These are phyloP conservation scores for Drosophila malerkotliana DNA, from an alignment of 1,140 invertebrate genomes.

Conservation along the genomic window DNA sequence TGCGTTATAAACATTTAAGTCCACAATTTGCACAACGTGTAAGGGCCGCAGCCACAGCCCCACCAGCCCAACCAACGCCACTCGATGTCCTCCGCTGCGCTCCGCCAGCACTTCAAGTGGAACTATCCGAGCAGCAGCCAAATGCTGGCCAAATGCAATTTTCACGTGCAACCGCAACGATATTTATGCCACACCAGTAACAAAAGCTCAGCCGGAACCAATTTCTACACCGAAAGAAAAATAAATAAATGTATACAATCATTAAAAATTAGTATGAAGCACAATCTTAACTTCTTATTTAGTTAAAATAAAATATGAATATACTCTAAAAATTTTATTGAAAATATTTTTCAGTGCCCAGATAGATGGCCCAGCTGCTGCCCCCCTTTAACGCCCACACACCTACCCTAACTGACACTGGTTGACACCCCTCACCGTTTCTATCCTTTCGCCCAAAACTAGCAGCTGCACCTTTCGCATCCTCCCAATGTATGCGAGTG, in stretches of 20 bases:
- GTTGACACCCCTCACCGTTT: slow-evolving; percentile 51
- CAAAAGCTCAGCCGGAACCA: slow-evolving; percentile 58
- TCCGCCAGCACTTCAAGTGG: slow-evolving; percentile 22
- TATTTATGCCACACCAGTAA: slow-evolving; percentile 79
- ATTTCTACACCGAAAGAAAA: slow-evolving; percentile 30
- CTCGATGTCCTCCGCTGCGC: slow-evolving; percentile 19
- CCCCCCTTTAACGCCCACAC: background rate
- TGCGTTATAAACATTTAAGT: slow-evolving; percentile 79
- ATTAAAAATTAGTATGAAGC: background rate
- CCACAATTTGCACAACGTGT: slow-evolving; percentile 78
- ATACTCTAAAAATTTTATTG: background rate
- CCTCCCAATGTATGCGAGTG: slow-evolving; percentile 15
- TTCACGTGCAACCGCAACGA: slow-evolving; percentile 81
- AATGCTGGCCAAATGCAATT: slow-evolving; percentile 78
- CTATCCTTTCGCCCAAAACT: slow-evolving; percentile 32
- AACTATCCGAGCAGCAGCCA: slow-evolving; percentile 41
- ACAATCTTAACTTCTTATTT: too few species aligned
- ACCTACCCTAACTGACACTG: slow-evolving; percentile 51
- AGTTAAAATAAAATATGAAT: background rate
- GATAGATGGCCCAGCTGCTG: slow-evolving; percentile 22
- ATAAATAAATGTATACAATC: too few species aligned
- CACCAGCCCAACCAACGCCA: slow-evolving; percentile 13
- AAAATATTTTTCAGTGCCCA: slow-evolving; percentile 16
- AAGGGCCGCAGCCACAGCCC: slow-evolving; percentile 25
- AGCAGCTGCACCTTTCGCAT: slow-evolving; percentile 59